Evolutionary conservation across 1,140 invertebrate species (phyloP), one percentile per base, ranked within the genome.

Genomic region (Rhopalosiphum padi): DNA sequence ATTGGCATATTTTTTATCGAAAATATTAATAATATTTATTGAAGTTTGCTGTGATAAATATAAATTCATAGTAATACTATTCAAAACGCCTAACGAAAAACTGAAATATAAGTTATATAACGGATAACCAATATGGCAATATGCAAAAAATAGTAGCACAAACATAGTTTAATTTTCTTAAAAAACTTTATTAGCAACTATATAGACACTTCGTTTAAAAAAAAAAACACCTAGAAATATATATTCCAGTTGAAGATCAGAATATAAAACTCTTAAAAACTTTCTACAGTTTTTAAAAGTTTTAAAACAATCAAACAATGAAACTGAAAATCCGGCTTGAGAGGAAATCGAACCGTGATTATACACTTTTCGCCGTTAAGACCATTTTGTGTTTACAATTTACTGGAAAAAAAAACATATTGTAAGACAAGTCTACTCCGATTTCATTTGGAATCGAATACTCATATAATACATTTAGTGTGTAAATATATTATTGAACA

Each of bases 211-310:
- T 68, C 30, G 18, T 68, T n/a, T n/a, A n/a, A 68, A 25, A n/a
- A n/a, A 68, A n/a, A 35, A n/a, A 77, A 7, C n/a, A 18, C 60
- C 30, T 35, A 18, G 1, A n/a, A 18, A 77, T 77, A 77, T 77
- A 77, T 77, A 77, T 77, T 77, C n/a, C 15, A 77, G 60, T 18
- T 77, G 5, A 30, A 77, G 30, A 77, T n/a, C 15, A n/a, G n/a
- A n/a, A n/a, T 3, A 77, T 77, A 77, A 77, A 35, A 77, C 5
- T 77, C n/a, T 77, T 35, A 77, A 6, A 77, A n/a, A n/a, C 11
- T 77, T n/a, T n/a, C n/a, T 77, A n/a, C 60, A 77, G n/a, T n/a
- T 77, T 60, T 77, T n/a, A 77, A 77, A 77, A 77, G 60, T 77
- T 77, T n/a, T n/a, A 35, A 77, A n/a, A 77, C n/a, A 77, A 77